A percentile compares a stretch with the other conserved stretches of the same genome.
phyloP scores from a whole-genome alignment of 2,888 invertebrate species.

The Busseola fusca region DNA sequence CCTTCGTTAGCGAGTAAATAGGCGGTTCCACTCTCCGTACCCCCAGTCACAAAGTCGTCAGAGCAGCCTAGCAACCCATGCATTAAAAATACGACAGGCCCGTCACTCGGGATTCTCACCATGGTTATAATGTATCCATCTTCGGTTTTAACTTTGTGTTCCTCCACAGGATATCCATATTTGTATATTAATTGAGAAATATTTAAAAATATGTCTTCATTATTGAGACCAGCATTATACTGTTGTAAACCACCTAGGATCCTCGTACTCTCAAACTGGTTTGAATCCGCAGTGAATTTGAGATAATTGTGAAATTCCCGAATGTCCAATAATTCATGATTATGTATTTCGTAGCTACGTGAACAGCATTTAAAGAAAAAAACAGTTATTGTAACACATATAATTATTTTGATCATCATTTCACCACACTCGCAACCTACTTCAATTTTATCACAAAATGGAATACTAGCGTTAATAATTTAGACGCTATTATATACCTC shows the following conservation, averaged over 20 bases:
- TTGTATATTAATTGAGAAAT: constrained; percentile 59
- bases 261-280: constrained; percentile 42
- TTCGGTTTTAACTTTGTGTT: constrained; percentile 88
- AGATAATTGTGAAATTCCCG: constrained; percentile 44
- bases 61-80: constrained; percentile 92
- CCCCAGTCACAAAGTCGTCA: constrained; percentile 91
- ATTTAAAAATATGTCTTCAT: constrained; percentile 60
- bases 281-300: constrained; percentile 25
- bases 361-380: constrained; percentile 14
- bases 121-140: constrained; percentile 93
- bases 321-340: constrained; percentile 35
- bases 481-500: constrained; percentile 31
- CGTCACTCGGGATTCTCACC: constrained; percentile 91
- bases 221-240: constrained; percentile 40
- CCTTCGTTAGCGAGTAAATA: constrained; percentile 89
- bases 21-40: constrained; percentile 85
- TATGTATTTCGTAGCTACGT: constrained; percentile 13
- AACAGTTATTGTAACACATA: constrained; percentile 17
- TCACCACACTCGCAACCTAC: constrained; percentile 21
- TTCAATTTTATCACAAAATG: constrained; percentile 19
- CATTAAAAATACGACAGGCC: constrained; percentile 89
- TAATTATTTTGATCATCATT: constrained; percentile 24
- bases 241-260: constrained; percentile 25
- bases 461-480: constrained; percentile 14
- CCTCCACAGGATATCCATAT: constrained; percentile 61